Percentiles rank a stretch among this genome's conserved stretches.
Evolutionary conservation across 2,888 invertebrate species (phyloP).

Genomic region (Trichopoda pennipes): DNA sequence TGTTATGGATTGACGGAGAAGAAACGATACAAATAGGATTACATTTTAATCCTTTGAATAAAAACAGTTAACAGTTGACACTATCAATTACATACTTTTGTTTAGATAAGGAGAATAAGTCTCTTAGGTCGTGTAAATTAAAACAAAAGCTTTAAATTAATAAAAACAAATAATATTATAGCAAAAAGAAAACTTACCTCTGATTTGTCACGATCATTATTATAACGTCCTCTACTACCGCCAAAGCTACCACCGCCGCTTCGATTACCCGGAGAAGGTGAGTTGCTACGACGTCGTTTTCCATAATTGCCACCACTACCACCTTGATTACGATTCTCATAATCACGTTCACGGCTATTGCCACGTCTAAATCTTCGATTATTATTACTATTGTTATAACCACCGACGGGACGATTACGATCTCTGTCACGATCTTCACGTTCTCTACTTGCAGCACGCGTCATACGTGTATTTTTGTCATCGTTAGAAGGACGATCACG

Average conservation of each 20-base stretch:
- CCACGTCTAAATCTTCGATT: constrained; percentile 74
- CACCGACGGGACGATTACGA: constrained; percentile 70
- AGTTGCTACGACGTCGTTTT: constrained; percentile 79
- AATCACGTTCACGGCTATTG: constrained; percentile 76
- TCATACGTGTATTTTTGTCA: constrained; percentile 51
- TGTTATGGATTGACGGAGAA: too few relatives aligned
- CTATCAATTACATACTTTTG: too few relatives aligned
- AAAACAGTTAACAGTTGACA: too few relatives aligned
- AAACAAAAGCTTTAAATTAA: not conserved
- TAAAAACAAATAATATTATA: not conserved
- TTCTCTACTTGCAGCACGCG: constrained; percentile 73
- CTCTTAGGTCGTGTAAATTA: too few relatives aligned
- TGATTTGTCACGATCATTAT: constrained; percentile 75
- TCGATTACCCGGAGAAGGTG: constrained; percentile 70
- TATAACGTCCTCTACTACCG: constrained; percentile 71
- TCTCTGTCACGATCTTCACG: constrained; percentile 76
- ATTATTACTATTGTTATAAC: constrained; percentile 66
- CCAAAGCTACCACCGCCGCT: constrained; percentile 56
- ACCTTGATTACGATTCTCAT: constrained; percentile 74
- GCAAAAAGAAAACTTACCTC: constrained; percentile 73
- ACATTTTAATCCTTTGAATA: too few relatives aligned
- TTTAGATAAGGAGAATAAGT: too few relatives aligned
- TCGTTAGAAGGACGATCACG: constrained; percentile 74
- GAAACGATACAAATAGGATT: too few relatives aligned
- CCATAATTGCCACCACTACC: constrained; percentile 69